Conservation (phyloP, 30 jellyfish, hydroid and myxozoan species). For the Clytia hemisphaerica region DNA sequence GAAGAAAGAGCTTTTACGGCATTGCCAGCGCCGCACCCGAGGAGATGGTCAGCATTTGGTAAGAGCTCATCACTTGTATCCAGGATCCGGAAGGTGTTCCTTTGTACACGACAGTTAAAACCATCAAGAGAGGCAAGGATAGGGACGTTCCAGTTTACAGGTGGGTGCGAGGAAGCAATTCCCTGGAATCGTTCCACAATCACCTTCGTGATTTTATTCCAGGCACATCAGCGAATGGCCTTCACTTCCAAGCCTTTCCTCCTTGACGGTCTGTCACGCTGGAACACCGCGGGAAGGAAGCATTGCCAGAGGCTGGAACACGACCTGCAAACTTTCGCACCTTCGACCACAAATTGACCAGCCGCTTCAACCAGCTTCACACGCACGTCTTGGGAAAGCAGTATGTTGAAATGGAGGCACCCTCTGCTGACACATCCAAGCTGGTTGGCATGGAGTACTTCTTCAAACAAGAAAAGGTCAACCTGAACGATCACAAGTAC, state of each 20-base stretch:
- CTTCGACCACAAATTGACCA: neutral
- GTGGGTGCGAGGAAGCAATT: constrained; percentile 49
- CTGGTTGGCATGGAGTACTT: constrained; percentile 32
- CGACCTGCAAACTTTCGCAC: neutral
- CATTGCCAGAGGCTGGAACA: neutral
- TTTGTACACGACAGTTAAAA: constrained; percentile 22
- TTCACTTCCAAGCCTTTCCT: constrained; percentile 35
- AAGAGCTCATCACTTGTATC: constrained; percentile 38
- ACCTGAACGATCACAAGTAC: neutral
- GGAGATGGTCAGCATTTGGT: constrained; percentile 18
- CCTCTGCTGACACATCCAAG: neutral
- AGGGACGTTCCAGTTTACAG: constrained; percentile 36
- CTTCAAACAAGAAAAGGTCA: constrained; percentile 1
- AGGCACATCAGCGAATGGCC: constrained; percentile 37
- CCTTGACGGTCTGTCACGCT: constrained; percentile 26
- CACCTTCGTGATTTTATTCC: constrained; percentile 15
- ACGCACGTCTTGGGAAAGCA: neutral
- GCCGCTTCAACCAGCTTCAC: neutral
- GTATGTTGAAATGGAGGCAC: neutral
- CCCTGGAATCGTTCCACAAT: constrained; percentile 21
- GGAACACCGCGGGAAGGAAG: constrained; percentile 28
- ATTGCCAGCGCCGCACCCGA: constrained; percentile 45
- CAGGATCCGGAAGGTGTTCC: constrained; percentile 45
- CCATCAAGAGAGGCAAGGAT: constrained; percentile 28
- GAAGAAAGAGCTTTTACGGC: constrained; percentile 13